These are phyloP conservation scores for Crotalus tigris DNA, from an alignment of 2,113 vertebrate species.

Conservation along the genomic window DNA sequence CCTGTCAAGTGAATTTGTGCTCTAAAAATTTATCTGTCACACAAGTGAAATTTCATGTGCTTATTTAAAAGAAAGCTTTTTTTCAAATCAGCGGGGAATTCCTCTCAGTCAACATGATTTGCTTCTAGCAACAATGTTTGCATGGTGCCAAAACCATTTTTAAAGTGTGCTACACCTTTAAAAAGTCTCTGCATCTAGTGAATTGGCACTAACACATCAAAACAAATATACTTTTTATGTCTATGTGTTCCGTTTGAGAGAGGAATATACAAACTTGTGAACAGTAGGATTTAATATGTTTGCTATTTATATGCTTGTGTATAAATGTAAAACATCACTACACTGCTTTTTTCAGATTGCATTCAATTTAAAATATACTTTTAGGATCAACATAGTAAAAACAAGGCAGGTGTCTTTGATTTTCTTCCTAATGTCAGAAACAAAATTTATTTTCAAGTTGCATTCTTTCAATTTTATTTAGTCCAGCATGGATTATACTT, in stretches of 20 bases:
- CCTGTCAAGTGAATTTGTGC: not conserved
- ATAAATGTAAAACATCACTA: not conserved
- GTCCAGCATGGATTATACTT: not conserved
- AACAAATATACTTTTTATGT: not conserved
- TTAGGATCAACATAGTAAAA: not conserved
- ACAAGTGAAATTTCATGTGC: not conserved
- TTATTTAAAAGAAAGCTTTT: not conserved
- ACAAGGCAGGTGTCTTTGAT: not conserved
- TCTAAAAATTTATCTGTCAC: not conserved
- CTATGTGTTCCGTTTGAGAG: not conserved
- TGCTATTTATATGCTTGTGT: not conserved
- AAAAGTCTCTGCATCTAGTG: not conserved
- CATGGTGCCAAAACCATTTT: not conserved
- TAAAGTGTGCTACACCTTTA: not conserved
- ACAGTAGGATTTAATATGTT: not conserved
- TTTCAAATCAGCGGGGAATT: not conserved
- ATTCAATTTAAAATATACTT: not conserved
- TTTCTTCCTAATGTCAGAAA: not conserved
- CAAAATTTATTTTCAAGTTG: not conserved
- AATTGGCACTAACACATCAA: not conserved
- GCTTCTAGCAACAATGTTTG: not conserved
- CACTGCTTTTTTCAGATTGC: not conserved
- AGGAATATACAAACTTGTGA: not conserved
- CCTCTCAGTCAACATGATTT: not conserved
- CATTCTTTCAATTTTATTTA: not conserved